Percentiles rank a stretch among this genome's conserved stretches.
phyloP scores from a whole-genome alignment of 2,113 vertebrate species.

The Toxotes chatareus region DNA sequence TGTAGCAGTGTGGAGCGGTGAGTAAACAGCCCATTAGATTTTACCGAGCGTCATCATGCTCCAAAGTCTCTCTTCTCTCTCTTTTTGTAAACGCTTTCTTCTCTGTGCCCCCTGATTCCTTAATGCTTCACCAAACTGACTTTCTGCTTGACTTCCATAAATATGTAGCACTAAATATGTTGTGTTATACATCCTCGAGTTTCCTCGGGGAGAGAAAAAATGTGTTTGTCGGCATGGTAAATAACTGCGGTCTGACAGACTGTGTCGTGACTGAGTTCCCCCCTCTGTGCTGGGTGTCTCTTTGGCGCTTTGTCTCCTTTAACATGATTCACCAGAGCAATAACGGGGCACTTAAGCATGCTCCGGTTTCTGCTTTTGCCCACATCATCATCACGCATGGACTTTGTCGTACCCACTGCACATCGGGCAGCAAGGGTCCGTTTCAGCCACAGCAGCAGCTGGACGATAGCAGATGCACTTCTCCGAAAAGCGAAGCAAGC shows the following conservation, averaged over 20 bases:
- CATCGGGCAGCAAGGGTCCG: slow-evolving; percentile 59
- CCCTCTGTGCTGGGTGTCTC: slow-evolving; percentile 58
- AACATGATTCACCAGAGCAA: slow-evolving; percentile 69
- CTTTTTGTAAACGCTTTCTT: slow-evolving; percentile 37
- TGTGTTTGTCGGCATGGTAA: slow-evolving; percentile 59
- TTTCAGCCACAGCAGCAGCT: slow-evolving; percentile 62
- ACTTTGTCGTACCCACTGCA: slow-evolving; percentile 44
- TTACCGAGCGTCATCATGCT: slow-evolving; percentile 70
- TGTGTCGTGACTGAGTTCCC: slow-evolving; percentile 31
- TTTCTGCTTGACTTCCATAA: slow-evolving; percentile 69
- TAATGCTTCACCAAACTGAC: slow-evolving; percentile 64
- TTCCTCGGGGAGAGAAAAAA: slow-evolving; percentile 51
- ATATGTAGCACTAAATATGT: slow-evolving; percentile 66
- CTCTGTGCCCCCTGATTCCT: slow-evolving; percentile 17
- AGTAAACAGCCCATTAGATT: slow-evolving; percentile 82
- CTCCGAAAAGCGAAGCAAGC: slow-evolving; percentile 52
- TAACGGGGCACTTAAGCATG: slow-evolving; percentile 66
- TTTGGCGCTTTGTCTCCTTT: slow-evolving; percentile 55
- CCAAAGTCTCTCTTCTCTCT: slow-evolving; percentile 31
- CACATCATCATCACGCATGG: slow-evolving; percentile 43
- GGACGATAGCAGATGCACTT: slow-evolving; percentile 72
- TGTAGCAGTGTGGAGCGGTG: slow-evolving; percentile 67
- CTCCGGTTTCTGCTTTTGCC: slow-evolving; percentile 46
- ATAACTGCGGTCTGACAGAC: slow-evolving; percentile 54
- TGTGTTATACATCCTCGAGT: slow-evolving; percentile 41